Percentiles rank a stretch among this genome's conserved stretches.
phyloP scores from a whole-genome alignment of 2,113 vertebrate species.

The Cheilinus undulatus region DNA sequence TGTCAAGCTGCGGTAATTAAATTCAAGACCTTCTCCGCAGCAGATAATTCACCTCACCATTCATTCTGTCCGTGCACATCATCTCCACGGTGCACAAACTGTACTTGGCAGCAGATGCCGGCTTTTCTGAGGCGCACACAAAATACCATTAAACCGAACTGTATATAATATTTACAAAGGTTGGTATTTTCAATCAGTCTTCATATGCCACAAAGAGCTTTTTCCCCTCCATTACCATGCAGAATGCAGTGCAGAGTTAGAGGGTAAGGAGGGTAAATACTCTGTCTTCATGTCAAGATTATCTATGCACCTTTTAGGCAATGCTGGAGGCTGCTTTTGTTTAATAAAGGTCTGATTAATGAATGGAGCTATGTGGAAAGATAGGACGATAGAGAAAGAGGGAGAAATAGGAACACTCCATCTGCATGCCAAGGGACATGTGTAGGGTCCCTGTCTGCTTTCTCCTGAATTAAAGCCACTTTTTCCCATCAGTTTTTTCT shows the following conservation, averaged over 20 bases:
- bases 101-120: slow-evolving; percentile 57
- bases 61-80: slow-evolving; percentile 43
- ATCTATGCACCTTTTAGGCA: slow-evolving; percentile 73
- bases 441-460: slow-evolving; percentile 33
- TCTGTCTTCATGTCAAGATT: slow-evolving; percentile 76
- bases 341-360: slow-evolving; percentile 81
- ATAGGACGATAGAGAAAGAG: slow-evolving; percentile 47
- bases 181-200: slow-evolving; percentile 64
- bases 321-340: slow-evolving; percentile 70
- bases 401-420: slow-evolving; percentile 40
- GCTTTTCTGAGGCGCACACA: slow-evolving; percentile 49
- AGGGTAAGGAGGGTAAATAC: slow-evolving; percentile 70
- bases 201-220: slow-evolving; percentile 33
- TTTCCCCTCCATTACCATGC: slow-evolving; percentile 57
- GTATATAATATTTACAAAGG: slow-evolving; percentile 62
- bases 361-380: slow-evolving; percentile 52
- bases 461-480: slow-evolving; percentile 43
- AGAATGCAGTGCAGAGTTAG: slow-evolving; percentile 39
- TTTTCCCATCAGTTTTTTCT: slow-evolving; percentile 35
- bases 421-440: slow-evolving; percentile 28
- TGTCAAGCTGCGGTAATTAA: slow-evolving; percentile 71
- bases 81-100: slow-evolving; percentile 37
- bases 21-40: slow-evolving; percentile 45
- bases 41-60: slow-evolving; percentile 56
- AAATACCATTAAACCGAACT: slow-evolving; percentile 51